Evolutionary conservation across 2,113 vertebrate species (phyloP).

Genomic region (Indicator indicator): DNA sequence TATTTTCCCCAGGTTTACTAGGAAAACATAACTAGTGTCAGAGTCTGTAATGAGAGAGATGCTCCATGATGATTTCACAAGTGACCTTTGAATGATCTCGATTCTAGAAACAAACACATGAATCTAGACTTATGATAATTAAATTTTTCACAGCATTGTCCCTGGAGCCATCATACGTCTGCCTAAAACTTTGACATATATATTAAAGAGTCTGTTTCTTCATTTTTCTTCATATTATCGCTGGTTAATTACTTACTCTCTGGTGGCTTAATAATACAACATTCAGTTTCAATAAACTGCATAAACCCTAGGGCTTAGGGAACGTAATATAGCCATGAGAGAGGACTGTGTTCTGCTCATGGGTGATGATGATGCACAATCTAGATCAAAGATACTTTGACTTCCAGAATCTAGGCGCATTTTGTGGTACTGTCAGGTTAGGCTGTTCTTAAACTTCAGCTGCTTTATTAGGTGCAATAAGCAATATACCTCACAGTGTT

Average conservation of each 20-base stretch:
- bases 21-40: neutral
- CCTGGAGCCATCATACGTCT: neutral
- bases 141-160: constrained; percentile 13
- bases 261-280: constrained; percentile 8
- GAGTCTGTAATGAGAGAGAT: neutral
- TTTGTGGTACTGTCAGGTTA: neutral
- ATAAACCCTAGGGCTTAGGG: neutral
- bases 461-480: neutral
- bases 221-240: neutral
- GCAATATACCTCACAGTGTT: neutral
- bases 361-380: neutral
- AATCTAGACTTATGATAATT: constrained; percentile 31
- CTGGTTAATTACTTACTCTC: neutral
- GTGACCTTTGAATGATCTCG: constrained; percentile 27
- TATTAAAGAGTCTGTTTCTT: neutral
- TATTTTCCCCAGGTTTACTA: constrained; percentile 32
- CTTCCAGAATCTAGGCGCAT: neutral
- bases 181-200: constrained; percentile 3
- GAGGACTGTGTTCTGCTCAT: neutral
- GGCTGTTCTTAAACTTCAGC: neutral
- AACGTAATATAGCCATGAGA: neutral
- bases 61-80: constrained; percentile 31
- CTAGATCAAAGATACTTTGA: neutral
- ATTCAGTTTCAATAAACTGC: neutral
- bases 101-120: neutral